Percentiles rank a stretch among this genome's conserved stretches.
phyloP scores from a whole-genome alignment of 1,140 invertebrate species.

The Drosophila tani region DNA sequence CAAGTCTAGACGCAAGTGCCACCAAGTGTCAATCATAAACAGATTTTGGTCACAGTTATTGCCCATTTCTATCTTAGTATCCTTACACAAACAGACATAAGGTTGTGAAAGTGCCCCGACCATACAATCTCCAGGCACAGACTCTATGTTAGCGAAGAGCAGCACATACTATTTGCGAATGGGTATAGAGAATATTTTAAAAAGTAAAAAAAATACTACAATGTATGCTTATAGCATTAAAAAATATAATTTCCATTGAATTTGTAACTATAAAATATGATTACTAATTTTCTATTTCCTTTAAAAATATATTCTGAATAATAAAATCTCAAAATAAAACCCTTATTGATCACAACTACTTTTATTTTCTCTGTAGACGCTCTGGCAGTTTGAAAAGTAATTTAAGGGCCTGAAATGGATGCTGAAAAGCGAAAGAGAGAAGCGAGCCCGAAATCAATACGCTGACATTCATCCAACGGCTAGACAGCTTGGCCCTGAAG shows the following conservation, averaged over 20 bases:
- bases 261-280: no score
- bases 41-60: slow-evolving; percentile 32
- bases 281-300: no score
- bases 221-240: no score
- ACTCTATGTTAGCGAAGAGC: no score
- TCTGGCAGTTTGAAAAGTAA: slow-evolving; percentile 66
- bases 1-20: slow-evolving; percentile 23
- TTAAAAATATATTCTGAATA: no score
- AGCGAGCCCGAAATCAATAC: slow-evolving; percentile 66
- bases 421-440: slow-evolving; percentile 31
- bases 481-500: slow-evolving; percentile 73
- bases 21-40: slow-evolving; percentile 71
- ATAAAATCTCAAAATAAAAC: no score
- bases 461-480: slow-evolving; percentile 71
- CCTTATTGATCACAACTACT: not conserved
- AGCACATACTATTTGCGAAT: no score
- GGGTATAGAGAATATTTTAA: no score
- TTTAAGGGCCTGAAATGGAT: slow-evolving; percentile 57
- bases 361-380: not conserved
- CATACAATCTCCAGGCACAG: not conserved
- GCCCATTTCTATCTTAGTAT: slow-evolving; percentile 7
- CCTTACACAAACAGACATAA: slow-evolving; percentile 8
- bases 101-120: not conserved
- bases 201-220: no score
- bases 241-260: no score